Conservation (phyloP, 2,113 vertebrate genomes). For the Etia nguti region DNA sequence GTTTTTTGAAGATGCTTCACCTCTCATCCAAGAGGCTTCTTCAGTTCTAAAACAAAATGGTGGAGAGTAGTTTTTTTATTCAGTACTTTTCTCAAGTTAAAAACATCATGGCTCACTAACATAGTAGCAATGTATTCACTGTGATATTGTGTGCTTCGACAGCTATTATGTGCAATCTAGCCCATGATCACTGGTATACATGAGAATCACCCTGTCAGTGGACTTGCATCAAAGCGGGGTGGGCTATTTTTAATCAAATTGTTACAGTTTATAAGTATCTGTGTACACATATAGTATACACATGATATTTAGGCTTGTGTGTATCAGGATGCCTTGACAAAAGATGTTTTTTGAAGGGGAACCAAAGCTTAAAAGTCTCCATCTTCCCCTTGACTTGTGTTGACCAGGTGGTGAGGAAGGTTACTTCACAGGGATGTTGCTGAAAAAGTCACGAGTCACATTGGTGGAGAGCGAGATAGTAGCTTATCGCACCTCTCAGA, state of each 20-base stretch:
- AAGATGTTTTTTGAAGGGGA: neutral
- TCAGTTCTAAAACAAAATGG: too few relatives aligned
- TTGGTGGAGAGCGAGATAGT: constrained; percentile 81
- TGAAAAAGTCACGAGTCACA: constrained; percentile 87
- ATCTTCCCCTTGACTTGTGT: neutral
- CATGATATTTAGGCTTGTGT: neutral
- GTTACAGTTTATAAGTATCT: neutral
- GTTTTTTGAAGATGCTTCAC: too few relatives aligned
- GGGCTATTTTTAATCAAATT: too few relatives aligned
- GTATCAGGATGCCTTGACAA: neutral
- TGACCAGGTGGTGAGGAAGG: constrained; percentile 78
- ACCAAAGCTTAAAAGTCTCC: neutral
- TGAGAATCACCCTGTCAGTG: too few relatives aligned
- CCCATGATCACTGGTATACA: neutral
- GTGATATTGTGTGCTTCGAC: too few relatives aligned
- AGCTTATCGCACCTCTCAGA: constrained; percentile 82
- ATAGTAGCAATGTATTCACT: too few relatives aligned
- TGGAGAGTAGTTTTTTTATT: too few relatives aligned
- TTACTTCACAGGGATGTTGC: constrained; percentile 90
- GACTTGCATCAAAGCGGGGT: neutral
- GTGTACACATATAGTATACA: neutral
- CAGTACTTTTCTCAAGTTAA: too few relatives aligned
- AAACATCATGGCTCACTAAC: too few relatives aligned
- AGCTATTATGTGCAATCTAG: too few relatives aligned
- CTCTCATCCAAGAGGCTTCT: too few relatives aligned